Conservation (phyloP, 2,113 vertebrate species). For the Salvelinus namaycush region DNA sequence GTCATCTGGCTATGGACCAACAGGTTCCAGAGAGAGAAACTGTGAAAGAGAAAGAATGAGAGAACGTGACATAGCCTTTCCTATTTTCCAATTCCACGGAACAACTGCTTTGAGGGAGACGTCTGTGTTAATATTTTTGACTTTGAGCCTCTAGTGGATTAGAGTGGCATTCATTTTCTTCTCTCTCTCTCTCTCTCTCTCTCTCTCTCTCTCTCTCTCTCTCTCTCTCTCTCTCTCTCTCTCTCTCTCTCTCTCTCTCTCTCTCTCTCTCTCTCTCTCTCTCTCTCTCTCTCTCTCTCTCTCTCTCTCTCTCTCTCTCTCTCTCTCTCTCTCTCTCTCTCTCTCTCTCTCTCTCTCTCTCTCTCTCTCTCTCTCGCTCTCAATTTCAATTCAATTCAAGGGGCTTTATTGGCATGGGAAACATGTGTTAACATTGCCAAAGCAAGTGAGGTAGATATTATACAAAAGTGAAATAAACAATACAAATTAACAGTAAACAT, state of each 20-base stretch:
- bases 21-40: neutral
- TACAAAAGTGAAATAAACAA: too few species aligned
- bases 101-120: neutral
- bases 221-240: neutral
- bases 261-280: neutral
- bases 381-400: too few species aligned
- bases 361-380: neutral
- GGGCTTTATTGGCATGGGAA: too few species aligned
- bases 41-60: neutral
- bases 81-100: neutral
- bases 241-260: neutral
- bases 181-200: neutral
- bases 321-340: neutral
- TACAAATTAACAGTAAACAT: too few species aligned
- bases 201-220: neutral
- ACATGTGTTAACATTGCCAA: too few species aligned
- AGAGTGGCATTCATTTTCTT: neutral
- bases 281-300: neutral
- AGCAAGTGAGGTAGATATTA: too few species aligned
- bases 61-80: neutral
- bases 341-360: neutral
- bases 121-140: neutral
- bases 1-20: neutral
- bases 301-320: neutral
- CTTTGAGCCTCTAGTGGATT: slow-evolving; percentile 15